Evolutionary conservation across 2,888 invertebrate genomes (phyloP).

Genomic region (Clistopyga incitator): DNA sequence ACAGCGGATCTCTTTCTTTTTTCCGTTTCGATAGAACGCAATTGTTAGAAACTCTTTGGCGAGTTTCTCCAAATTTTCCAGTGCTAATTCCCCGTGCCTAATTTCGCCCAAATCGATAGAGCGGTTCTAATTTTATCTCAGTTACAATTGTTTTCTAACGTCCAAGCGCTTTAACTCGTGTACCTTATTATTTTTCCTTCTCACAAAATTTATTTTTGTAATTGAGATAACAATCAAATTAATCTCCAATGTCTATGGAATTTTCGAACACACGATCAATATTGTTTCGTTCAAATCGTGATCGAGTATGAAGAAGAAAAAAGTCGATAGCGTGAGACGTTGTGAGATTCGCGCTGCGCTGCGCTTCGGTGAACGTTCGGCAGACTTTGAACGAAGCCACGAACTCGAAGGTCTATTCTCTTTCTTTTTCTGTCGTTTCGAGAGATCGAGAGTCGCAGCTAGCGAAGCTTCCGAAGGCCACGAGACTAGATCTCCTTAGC

Average conservation of each 20-base stretch:
- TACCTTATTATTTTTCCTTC: background rate
- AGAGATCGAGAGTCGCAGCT: slow-evolving; percentile 58
- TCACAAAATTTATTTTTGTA: too few species aligned
- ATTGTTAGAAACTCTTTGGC: background rate
- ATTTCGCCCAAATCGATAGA: too few species aligned
- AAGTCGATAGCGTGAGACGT: background rate
- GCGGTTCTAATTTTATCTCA: too few species aligned
- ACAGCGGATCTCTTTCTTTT: background rate
- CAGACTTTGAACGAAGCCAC: slow-evolving; percentile 45
- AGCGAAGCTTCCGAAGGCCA: slow-evolving; percentile 67
- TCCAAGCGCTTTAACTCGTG: too few species aligned
- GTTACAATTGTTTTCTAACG: too few species aligned
- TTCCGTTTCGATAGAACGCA: background rate
- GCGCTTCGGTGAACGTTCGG: slow-evolving; percentile 29
- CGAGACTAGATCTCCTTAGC: slow-evolving; percentile 74
- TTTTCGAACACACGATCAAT: background rate
- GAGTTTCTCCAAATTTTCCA: too few species aligned
- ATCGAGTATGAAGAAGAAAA: background rate
- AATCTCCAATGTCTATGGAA: background rate
- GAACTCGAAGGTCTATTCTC: slow-evolving; percentile 54
- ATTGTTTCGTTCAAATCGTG: background rate
- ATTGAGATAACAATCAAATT: too few species aligned
- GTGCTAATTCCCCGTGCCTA: too few species aligned
- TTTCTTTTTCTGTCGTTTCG: slow-evolving; percentile 49
- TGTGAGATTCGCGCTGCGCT: background rate